Base-by-base conservation (phyloP, 2,888 invertebrate species). In the Adelognathus sp. region DNA sequence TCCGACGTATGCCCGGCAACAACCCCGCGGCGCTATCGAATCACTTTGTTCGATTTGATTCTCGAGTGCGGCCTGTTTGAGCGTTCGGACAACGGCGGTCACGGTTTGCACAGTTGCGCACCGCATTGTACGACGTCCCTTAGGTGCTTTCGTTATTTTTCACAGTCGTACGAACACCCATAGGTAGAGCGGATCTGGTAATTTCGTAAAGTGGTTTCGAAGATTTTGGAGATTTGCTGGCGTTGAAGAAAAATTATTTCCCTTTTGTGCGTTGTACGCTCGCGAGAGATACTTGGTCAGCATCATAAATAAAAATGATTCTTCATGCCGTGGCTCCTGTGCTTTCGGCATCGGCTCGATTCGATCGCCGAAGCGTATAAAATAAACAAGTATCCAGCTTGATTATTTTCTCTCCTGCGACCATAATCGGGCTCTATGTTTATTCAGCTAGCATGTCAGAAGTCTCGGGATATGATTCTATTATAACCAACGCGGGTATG, bases 191-290 rank as follows among this genome's bases (percentile, higher is more conserved):
- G 36, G 41, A 52, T 58, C 29, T 63, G 56, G 67, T 76, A 61
- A 79, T 76, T 79, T 72, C 63, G 67, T 58, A 76, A 79, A 79
- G 79, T 72, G 79, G 71, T 79, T 79, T 75, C 67, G 75, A 66
- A 63, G 70, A 71, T 79, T 75, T 74, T 44, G 54, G 16, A 70
- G 52, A 24, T 56, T 67, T 58, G 50, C 46, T 50, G 50, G 66
- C 46, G 39, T 67, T 71, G 71, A 54, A 56, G 67, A 75, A 72
- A 67, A 41, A 29, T 29, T 39, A 31, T 44, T 21, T 27, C 3
- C 44, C 56, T n/a, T 16, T 14, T 18, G 44, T 36, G 46, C 29
- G 29, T 29, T 52, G 46, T 27, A 11, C 56, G 39, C 16, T 33
- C 9, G 33, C 18, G 11, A 7, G 27, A 50, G 21, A 14, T 50